A percentile compares a stretch with the other conserved stretches of the same genome.
Conservation (phyloP, 2,113 vertebrate species). For the Nerophis lumbriciformis region DNA sequence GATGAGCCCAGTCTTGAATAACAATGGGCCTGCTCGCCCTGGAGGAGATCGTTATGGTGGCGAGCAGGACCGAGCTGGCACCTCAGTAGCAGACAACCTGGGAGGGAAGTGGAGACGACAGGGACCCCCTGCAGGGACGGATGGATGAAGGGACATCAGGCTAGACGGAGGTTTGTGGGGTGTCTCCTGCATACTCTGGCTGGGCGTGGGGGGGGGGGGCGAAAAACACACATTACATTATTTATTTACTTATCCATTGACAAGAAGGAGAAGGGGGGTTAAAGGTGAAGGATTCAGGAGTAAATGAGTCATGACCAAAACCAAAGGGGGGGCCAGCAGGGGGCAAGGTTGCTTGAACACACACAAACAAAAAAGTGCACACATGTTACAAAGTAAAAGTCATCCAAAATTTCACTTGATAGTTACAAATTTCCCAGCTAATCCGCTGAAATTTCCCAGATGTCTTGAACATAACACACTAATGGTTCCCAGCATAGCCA, state of each 20-base stretch:
- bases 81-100: conserved; percentile 56
- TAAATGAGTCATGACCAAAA: conserved; percentile 71
- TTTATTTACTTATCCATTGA: conserved; percentile 62
- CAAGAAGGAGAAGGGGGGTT: conserved; percentile 54
- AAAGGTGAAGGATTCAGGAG: conserved; percentile 67
- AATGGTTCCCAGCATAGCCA: conserved; percentile 58
- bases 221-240: conserved; percentile 62
- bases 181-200: background rate
- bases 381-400: conserved; percentile 20
- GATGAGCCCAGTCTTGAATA: conserved; percentile 40
- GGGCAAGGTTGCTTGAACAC: conserved; percentile 48
- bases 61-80: conserved; percentile 35
- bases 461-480: conserved; percentile 43
- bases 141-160: conserved; percentile 21
- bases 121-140: conserved; percentile 21
- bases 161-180: conserved; percentile 21
- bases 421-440: conserved; percentile 47
- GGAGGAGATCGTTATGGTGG: conserved; percentile 56
- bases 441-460: conserved; percentile 55
- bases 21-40: conserved; percentile 59
- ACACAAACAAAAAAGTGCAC: conserved; percentile 33
- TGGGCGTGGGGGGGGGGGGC: conserved; percentile 30
- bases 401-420: conserved; percentile 44
- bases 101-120: conserved; percentile 31
- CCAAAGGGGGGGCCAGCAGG: conserved; percentile 27